A percentile compares a stretch with the other conserved stretches of the same genome.
phyloP scores from a whole-genome alignment of 2,888 invertebrate species.

The Flexamia atlantica region DNA sequence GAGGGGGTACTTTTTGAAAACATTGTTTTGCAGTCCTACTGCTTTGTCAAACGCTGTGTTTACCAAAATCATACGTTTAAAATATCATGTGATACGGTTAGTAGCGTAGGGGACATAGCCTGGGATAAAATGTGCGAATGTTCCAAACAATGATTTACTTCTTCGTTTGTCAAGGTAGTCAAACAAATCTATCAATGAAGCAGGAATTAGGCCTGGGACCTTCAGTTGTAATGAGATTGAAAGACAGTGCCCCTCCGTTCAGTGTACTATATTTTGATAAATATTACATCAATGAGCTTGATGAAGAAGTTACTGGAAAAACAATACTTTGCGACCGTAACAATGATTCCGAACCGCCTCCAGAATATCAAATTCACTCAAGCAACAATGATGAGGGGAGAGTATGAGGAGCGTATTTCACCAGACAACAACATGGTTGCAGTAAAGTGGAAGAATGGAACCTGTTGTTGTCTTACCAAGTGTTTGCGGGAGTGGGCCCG shows the following conservation, averaged over 20 bases:
- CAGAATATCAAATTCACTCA: background rate
- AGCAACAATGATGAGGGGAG: conserved; percentile 25
- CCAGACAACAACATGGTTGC: conserved; percentile 24
- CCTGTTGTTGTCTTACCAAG: background rate
- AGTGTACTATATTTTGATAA: conserved; percentile 37
- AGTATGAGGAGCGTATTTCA: conserved; percentile 12
- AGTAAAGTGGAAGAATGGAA: conserved; percentile 38
- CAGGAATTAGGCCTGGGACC: conserved; percentile 1
- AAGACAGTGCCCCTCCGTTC: conserved; percentile 10
- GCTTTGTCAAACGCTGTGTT: too few species aligned
- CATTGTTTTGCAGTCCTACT: too few species aligned
- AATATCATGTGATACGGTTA: too few species aligned
- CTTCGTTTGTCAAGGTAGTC: background rate
- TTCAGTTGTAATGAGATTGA: conserved; percentile 28
- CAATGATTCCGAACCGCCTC: too few species aligned
- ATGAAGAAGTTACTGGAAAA: background rate
- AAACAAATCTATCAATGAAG: background rate
- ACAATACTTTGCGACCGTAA: background rate
- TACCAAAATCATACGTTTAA: too few species aligned
- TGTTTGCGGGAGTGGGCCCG: conserved; percentile 53
- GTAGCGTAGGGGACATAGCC: too few species aligned
- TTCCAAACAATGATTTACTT: conserved; percentile 54
- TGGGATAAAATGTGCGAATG: too few species aligned
- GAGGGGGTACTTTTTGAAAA: too few species aligned
- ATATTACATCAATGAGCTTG: conserved; percentile 8